These are phyloP conservation scores for Phortica okadai DNA, from an alignment of 2,888 invertebrate genomes.

Conservation along the genomic window DNA sequence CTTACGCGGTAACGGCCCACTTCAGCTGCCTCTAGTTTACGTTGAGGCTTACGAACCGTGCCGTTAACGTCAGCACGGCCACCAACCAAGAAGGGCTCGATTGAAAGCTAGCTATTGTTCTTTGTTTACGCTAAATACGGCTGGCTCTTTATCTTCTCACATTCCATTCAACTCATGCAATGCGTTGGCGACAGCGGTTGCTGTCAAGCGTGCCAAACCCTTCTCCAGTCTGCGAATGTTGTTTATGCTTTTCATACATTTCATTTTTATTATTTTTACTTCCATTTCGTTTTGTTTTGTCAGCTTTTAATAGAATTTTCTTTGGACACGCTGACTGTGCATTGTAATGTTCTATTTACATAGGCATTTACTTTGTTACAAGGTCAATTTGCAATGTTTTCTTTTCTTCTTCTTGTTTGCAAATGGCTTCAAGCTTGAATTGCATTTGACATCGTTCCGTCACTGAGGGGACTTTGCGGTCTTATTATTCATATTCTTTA, in stretches of 20 bases:
- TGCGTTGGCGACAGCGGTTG: neutral
- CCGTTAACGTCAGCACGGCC: neutral
- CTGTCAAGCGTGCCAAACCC: neutral
- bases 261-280: neutral
- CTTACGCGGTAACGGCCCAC: neutral
- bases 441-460: too few relatives aligned
- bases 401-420: neutral
- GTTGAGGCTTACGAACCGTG: neutral
- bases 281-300: neutral
- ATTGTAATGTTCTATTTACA: slow-evolving; percentile 8
- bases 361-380: neutral
- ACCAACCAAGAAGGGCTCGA: neutral
- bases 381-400: neutral
- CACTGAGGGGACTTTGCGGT: neutral
- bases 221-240: neutral
- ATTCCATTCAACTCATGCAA: slow-evolving; percentile 5
- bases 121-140: neutral
- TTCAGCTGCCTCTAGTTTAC: neutral
- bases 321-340: neutral
- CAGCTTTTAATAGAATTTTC: slow-evolving; percentile 10
- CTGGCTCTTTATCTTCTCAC: neutral
- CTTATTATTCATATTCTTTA: neutral
- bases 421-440: neutral
- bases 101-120: neutral
- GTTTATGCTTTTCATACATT: slow-evolving; percentile 2